Evolutionary conservation across 2,113 vertebrate genomes (phyloP).

Genomic region (Emberiza fucata): DNA sequence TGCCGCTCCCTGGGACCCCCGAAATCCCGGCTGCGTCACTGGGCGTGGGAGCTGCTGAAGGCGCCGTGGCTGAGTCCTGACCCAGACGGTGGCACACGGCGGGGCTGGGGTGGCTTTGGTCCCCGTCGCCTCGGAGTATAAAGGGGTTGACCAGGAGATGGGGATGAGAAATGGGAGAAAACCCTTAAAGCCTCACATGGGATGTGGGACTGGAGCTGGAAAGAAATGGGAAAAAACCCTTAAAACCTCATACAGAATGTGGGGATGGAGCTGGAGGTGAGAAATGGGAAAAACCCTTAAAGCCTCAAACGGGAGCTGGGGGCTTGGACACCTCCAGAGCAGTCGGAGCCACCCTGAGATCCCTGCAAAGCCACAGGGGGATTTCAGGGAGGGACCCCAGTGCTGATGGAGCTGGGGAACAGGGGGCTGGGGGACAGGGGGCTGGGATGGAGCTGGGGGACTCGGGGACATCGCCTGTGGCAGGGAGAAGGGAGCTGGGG

Average conservation of each 20-base stretch:
- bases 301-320: fast-evolving
- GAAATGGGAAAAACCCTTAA: background rate
- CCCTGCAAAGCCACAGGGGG: background rate
- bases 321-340: fast-evolving
- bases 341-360: fast-evolving
- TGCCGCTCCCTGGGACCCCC: background rate
- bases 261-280: background rate
- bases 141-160: background rate
- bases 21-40: background rate
- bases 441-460: background rate
- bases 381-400: background rate
- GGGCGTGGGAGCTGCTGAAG: background rate
- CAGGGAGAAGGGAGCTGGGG: background rate
- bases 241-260: fast-evolving
- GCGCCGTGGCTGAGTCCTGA: fast-evolving
- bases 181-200: fast-evolving
- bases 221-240: background rate
- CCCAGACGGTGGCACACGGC: fast-evolving
- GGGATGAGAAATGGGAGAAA: background rate
- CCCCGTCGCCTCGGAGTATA: fast-evolving
- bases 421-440: background rate
- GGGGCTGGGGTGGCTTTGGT: background rate
- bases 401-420: background rate
- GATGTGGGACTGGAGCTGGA: background rate
- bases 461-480: fast-evolving